phyloP scores from a whole-genome alignment of 1,140 invertebrate genomes.

The roundworm (Caenorhabditis elegans) region WBcel235 BX284606.5:16719001-16719500 shows the following conservation, averaged over 20 bases:
- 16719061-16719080: slow-evolving; percentile 60
- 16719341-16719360: slow-evolving; percentile 62
- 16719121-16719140: slow-evolving; percentile 57
- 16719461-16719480: slow-evolving; percentile 61
- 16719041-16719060: slow-evolving; percentile 59
- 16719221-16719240: background rate
- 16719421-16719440: slow-evolving; percentile 62
- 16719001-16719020: slow-evolving; percentile 60
- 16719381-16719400: background rate
- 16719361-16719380: slow-evolving; percentile 14
- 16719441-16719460: slow-evolving; percentile 63
- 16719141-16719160: background rate
- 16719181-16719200: background rate
- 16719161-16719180: slow-evolving; percentile 31
- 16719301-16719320: slow-evolving; percentile 64
- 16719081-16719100: slow-evolving; percentile 58
- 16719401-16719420: slow-evolving; percentile 50
- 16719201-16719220: slow-evolving; percentile 8
- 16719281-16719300: slow-evolving; percentile 62
- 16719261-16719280: slow-evolving; percentile 66
- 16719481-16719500: slow-evolving; percentile 64
- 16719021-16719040: slow-evolving; percentile 64
- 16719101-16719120: slow-evolving; percentile 62
- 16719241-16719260: slow-evolving; percentile 53
- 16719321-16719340: slow-evolving; percentile 61